Percentiles rank a stretch among this genome's conserved stretches.
These are phyloP conservation scores for Gonocerus acuteangulatus DNA, from an alignment of 2,888 invertebrate species.

Conservation along the genomic window DNA sequence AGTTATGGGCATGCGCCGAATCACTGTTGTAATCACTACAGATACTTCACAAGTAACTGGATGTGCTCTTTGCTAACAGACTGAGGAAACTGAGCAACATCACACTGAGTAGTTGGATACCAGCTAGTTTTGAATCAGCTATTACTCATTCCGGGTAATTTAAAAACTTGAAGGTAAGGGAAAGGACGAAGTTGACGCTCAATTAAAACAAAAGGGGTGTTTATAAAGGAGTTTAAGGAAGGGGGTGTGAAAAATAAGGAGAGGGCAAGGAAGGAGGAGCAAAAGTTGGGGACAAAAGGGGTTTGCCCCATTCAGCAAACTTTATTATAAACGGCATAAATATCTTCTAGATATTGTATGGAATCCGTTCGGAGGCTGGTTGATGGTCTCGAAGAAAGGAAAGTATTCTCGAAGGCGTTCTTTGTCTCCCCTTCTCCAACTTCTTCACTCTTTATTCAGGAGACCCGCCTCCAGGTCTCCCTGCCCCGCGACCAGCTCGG, in stretches of 20 bases:
- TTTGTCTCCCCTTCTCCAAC: constrained; percentile 20
- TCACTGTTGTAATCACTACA: no score
- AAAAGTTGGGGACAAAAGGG: constrained; percentile 23
- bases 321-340: constrained; percentile 35
- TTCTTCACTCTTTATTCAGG: constrained; percentile 13
- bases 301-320: constrained; percentile 27
- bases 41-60: no score
- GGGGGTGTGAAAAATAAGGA: constrained; percentile 24
- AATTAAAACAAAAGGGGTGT: constrained; percentile 26
- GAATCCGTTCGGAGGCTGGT: constrained; percentile 17
- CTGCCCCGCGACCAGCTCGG: constrained; percentile 2
- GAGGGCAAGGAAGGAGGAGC: constrained; percentile 14
- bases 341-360: constrained; percentile 34
- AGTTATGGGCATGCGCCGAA: no score
- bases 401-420: constrained; percentile 16
- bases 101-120: no score
- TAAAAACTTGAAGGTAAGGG: constrained; percentile 7
- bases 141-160: constrained; percentile 23
- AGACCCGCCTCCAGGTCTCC: not conserved
- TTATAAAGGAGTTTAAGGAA: constrained; percentile 23
- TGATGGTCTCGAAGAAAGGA: constrained; percentile 6
- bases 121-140: no score
- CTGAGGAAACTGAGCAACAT: no score
- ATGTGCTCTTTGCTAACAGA: no score
- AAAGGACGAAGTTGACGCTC: constrained; percentile 18